These are phyloP conservation scores for Schizopygopsis pylzovi DNA, from an alignment of 2,797 vertebrate species.

Conservation along the genomic window DNA sequence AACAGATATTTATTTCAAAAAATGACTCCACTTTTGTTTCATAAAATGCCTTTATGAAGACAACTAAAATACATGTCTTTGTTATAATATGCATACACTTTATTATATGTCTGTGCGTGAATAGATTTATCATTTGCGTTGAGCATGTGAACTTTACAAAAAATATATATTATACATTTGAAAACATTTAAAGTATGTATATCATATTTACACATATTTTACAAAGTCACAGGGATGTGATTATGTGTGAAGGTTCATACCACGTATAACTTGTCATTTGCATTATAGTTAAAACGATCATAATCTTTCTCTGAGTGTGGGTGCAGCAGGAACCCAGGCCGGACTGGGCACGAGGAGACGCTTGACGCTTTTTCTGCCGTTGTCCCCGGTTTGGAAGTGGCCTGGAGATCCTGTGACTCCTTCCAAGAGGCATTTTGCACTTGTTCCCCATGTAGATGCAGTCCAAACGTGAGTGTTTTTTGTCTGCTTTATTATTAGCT, in stretches of 20 bases:
- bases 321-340: conserved; percentile 44
- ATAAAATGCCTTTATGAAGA: conserved; percentile 67
- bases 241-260: conserved; percentile 28
- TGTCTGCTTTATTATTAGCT: conserved; percentile 7
- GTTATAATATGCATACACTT: conserved; percentile 58
- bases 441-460: conserved; percentile 29
- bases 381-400: conserved; percentile 22
- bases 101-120: conserved; percentile 55
- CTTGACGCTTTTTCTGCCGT: background rate
- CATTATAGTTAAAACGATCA: conserved; percentile 38
- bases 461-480: background rate
- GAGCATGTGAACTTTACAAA: conserved; percentile 66
- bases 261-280: conserved; percentile 45
- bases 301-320: conserved; percentile 39
- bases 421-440: conserved; percentile 38
- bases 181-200: conserved; percentile 68
- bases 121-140: conserved; percentile 56
- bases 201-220: conserved; percentile 63
- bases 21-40: conserved; percentile 33
- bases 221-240: conserved; percentile 51
- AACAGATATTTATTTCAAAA: conserved; percentile 18
- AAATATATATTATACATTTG: conserved; percentile 65
- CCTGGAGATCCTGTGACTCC: conserved; percentile 34
- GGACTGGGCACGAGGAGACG: conserved; percentile 28
- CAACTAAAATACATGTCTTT: conserved; percentile 62